These are phyloP conservation scores for Myotis vivesi DNA, from an alignment of 2,797 vertebrate species.

Conservation along the genomic window DNA sequence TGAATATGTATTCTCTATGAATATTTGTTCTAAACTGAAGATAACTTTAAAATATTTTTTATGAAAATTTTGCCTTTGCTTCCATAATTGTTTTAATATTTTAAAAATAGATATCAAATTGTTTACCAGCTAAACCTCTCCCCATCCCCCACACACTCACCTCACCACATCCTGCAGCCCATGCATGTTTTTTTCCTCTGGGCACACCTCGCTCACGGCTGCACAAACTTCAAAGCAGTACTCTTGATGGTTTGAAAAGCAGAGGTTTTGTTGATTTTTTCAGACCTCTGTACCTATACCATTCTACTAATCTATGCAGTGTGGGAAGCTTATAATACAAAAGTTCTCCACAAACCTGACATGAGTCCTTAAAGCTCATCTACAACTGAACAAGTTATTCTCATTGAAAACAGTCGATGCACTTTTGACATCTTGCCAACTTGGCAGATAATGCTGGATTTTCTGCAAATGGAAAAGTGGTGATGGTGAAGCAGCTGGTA, in stretches of 20 bases:
- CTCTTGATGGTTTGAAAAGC: not conserved
- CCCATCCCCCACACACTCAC: not conserved
- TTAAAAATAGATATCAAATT: not conserved
- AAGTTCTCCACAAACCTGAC: not conserved
- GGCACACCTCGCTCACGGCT: not conserved
- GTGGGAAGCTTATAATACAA: not conserved
- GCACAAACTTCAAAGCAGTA: not conserved
- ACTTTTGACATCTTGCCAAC: not conserved
- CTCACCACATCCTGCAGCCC: not conserved
- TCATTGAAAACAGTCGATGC: not conserved
- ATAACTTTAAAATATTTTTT: conserved; percentile 7
- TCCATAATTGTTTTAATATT: not conserved
- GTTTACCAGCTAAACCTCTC: not conserved
- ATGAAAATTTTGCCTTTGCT: not conserved
- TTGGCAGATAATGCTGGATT: not conserved
- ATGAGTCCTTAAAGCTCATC: not conserved
- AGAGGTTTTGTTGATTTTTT: not conserved
- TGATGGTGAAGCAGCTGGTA: not conserved
- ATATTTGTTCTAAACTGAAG: not conserved
- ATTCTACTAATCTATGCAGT: not conserved
- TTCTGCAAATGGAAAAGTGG: conserved; percentile 25
- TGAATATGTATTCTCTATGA: not conserved
- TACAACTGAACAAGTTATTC: not conserved
- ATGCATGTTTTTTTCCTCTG: not conserved
- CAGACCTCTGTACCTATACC: not conserved